These are phyloP conservation scores for Caenorhabditis sp. DNA, from an alignment of 2,888 invertebrate species.

Conservation along the genomic window DNA sequence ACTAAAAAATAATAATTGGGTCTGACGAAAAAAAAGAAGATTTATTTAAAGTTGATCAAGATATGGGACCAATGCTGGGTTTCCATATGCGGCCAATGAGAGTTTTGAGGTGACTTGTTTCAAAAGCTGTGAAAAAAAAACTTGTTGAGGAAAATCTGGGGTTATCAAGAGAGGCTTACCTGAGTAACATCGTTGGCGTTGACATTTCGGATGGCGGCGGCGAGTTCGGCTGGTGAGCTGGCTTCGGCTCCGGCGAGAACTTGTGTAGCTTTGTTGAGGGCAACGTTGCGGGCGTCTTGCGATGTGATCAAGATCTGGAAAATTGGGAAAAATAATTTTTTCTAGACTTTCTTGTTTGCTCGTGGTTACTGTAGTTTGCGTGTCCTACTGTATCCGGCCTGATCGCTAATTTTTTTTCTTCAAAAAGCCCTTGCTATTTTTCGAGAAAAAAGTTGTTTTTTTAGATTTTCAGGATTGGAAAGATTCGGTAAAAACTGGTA, in stretches of 20 bases:
- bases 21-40: slow-evolving; percentile 2
- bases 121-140: slow-evolving; percentile 53
- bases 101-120: slow-evolving; percentile 56
- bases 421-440: no score
- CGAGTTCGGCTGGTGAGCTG: slow-evolving; percentile 57
- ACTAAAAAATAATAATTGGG: neutral
- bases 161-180: slow-evolving; percentile 29
- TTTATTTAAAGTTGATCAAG: slow-evolving; percentile 62
- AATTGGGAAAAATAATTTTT: neutral
- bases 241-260: slow-evolving; percentile 53
- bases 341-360: neutral
- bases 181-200: slow-evolving; percentile 61
- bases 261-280: slow-evolving; percentile 58
- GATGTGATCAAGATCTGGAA: slow-evolving; percentile 36
- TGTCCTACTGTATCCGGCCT: neutral
- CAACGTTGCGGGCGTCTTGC: slow-evolving; percentile 37
- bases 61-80: slow-evolving; percentile 59
- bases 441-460: no score
- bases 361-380: no score
- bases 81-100: slow-evolving; percentile 60
- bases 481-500: no score
- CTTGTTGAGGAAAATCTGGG: neutral
- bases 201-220: slow-evolving; percentile 51
- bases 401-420: no score
- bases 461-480: no score